Base-by-base conservation (phyloP, 2,797 vertebrate species). In the Onychomys arenicola region DNA sequence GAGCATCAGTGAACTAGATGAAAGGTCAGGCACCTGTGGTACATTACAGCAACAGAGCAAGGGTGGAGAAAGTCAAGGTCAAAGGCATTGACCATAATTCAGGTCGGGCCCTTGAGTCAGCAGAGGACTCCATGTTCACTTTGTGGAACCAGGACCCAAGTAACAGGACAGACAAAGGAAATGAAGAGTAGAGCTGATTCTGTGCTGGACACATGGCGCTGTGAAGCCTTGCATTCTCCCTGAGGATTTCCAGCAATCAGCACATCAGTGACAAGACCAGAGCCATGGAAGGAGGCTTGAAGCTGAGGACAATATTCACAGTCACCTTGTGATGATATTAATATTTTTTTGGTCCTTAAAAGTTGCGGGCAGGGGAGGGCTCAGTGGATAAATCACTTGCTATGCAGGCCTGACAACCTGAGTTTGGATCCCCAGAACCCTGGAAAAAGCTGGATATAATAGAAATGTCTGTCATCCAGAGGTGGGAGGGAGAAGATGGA, bases 11-110 rank as follows among this genome's bases (percentile, higher is more conserved):
- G 65, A 7, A 0, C 1, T 29, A 5, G 32, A 55, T 43, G 32
- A 4, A 5, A 86, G n/a, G 37, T 3, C 57, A 61, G 49, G 52
- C 23, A 94, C 34, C 46, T 27, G 37, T n/a, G 77, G 8, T 34
- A 52, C 27, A 40, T 55, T 6, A 59, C 14, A 37, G 13, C 10
- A 17, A 19, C 69, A 90, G 6, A 67, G 19, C 1, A 2, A 76
- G 17, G 40, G 8, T 0, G 0, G 59, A 11, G 19, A 78, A 5
- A n/a, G 59, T 16, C 0, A 19, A 67, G 43, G 25, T 9, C 73
- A 49, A 13, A 3, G 16, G 76, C 27, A 34, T 12, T 21, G 25
- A 65, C 6, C 27, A 75, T 59, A 76, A n/a, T 25, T 34, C 40
- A 81, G 80, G 5, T 6, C 46, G 2, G 1, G n/a, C 13, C 29